A percentile compares a stretch with the other conserved stretches of the same genome.
Evolutionary conservation across 2,113 vertebrate species (phyloP).

Genomic region (Eupsittula cactorum): DNA sequence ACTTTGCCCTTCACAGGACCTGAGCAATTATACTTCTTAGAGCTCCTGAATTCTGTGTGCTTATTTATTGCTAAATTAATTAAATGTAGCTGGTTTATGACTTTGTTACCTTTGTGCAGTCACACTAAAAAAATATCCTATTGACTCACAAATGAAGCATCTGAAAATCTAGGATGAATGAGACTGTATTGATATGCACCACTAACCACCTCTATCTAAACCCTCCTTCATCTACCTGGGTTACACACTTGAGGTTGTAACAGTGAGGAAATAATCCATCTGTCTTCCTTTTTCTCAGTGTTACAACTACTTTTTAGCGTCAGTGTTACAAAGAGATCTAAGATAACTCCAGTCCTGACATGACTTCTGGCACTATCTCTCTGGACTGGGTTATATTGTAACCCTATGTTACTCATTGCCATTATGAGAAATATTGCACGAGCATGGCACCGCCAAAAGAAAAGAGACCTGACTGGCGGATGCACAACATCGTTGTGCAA

Average conservation of each 20-base stretch:
- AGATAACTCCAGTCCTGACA: not conserved
- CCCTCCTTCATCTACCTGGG: not conserved
- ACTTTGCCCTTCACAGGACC: conserved; percentile 8
- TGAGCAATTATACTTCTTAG: not conserved
- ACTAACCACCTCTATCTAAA: not conserved
- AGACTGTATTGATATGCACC: not conserved
- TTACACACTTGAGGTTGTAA: not conserved
- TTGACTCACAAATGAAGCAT: not conserved
- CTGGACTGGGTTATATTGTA: not conserved
- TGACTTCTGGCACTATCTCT: not conserved
- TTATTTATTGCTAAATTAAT: conserved; percentile 52
- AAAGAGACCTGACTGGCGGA: not conserved
- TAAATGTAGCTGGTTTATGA: conserved; percentile 4
- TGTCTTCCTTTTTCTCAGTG: not conserved
- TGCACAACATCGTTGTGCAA: not conserved
- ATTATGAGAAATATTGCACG: accelerated
- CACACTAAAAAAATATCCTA: not conserved
- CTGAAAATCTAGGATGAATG: not conserved
- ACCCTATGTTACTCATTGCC: not conserved
- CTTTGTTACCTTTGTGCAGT: not conserved
- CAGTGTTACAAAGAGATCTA: not conserved
- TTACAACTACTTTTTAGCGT: not conserved
- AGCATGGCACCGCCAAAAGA: not conserved
- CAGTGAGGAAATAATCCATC: accelerated
- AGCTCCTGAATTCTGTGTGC: not conserved